Conservation (phyloP, 2,888 invertebrate genomes). For the Synanthedon vespiformis region DNA sequence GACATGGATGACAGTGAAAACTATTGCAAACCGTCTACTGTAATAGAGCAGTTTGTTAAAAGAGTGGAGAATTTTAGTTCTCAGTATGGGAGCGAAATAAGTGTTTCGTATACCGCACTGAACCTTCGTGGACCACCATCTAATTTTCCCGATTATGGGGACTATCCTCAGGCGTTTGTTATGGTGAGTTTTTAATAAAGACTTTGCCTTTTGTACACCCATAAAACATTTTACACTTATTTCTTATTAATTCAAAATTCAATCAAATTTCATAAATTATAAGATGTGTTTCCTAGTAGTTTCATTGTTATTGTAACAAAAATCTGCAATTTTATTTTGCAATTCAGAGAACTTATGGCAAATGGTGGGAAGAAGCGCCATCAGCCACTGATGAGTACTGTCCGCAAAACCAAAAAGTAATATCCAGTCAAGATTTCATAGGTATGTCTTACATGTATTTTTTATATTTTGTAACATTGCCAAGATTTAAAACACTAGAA, state of each 20-base stretch:
- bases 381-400: slow-evolving; percentile 77
- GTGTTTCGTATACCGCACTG: slow-evolving; percentile 88
- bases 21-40: slow-evolving; percentile 19
- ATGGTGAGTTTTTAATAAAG: slow-evolving; percentile 72
- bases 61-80: slow-evolving; percentile 87
- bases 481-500: too few species aligned
- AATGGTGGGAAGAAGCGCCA: slow-evolving; percentile 86
- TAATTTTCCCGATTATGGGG: slow-evolving; percentile 90
- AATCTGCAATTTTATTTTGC: slow-evolving; percentile 8
- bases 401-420: slow-evolving; percentile 76
- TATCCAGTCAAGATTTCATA: slow-evolving; percentile 84
- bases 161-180: slow-evolving; percentile 90
- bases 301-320: too few species aligned
- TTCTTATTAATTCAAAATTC: too few species aligned
- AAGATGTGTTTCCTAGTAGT: too few species aligned
- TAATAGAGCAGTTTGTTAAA: slow-evolving; percentile 82
- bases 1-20: slow-evolving; percentile 10
- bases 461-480: too few species aligned
- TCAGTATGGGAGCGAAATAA: slow-evolving; percentile 89
- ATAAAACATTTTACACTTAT: background rate
- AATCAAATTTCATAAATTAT: too few species aligned
- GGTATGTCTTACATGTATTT: slow-evolving; percentile 56
- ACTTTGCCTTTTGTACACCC: background rate
- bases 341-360: slow-evolving; percentile 82
- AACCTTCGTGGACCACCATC: slow-evolving; percentile 88